Percentiles rank a stretch among this genome's conserved stretches.
Evolutionary conservation across 2,797 vertebrate species (phyloP).

Genomic region (Smutsia gigantea): DNA sequence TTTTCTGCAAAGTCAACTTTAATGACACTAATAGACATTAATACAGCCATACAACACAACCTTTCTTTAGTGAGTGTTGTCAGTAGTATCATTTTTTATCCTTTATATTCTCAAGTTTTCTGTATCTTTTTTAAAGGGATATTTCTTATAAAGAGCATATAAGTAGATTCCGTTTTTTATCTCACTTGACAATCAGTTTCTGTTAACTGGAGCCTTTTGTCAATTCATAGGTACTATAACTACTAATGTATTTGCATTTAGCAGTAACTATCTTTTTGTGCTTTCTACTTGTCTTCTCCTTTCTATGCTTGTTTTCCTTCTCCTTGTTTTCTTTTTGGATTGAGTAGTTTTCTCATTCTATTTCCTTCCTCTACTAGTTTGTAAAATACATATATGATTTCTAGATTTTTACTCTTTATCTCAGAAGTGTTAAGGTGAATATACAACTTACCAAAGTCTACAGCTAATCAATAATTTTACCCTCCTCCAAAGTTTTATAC

Average conservation of each 20-base stretch:
- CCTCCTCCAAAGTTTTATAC: not conserved
- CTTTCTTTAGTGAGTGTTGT: not conserved
- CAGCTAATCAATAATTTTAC: not conserved
- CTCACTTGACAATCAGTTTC: not conserved
- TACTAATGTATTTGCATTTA: not conserved
- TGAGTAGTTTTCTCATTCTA: not conserved
- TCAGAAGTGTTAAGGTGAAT: not conserved
- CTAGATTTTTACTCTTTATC: not conserved
- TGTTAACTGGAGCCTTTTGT: not conserved
- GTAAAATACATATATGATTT: not conserved
- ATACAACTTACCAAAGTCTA: not conserved
- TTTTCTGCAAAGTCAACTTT: not conserved
- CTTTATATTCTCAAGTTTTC: not conserved
- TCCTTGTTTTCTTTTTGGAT: not conserved
- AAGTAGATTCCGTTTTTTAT: not conserved
- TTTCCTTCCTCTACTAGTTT: not conserved
- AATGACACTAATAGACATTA: not conserved
- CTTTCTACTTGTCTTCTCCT: not conserved
- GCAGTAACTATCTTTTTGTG: not conserved
- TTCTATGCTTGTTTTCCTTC: not conserved
- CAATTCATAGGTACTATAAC: not conserved
- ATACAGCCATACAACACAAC: not conserved
- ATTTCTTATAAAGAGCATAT: not conserved
- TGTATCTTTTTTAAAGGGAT: not conserved
- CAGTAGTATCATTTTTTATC: not conserved